Evolutionary conservation across 2,888 invertebrate genomes (phyloP), one percentile per base, ranked within the genome.

Genomic region (Heteromyza rotundicornis): DNA sequence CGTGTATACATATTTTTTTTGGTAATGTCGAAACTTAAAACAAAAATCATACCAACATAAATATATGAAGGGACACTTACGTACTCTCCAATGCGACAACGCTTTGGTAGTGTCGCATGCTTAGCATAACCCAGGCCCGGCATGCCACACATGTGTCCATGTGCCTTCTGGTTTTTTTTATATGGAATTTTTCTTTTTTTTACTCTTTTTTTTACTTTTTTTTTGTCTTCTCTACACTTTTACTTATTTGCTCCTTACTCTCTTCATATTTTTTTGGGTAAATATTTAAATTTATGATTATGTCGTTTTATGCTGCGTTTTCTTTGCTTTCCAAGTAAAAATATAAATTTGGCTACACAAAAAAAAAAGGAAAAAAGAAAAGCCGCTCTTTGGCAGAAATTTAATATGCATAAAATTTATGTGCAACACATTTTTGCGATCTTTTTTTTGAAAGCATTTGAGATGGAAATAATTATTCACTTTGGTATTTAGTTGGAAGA

Each of bases 241-340:
- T 40, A 10, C 27, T 27, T 5, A 27, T 27, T 5, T 27, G 5
- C 7, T 40, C n/a, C 12, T 40, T 40, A n/a, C n/a, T 40, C n/a
- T n/a, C 3, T 40, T 7, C 40, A 40, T 7, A 14, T 40, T 19
- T 20, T 47, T 19, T 17, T 74, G 74, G 74, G 65, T 71, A 72
- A 72, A 74, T 78, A 77, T 78, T 78, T 77, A 76, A 78, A 77
- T 78, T 77, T 77, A 77, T 78, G 78, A 77, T 77, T n/a, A n/a
- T n/a, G n/a, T n/a, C n/a, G n/a, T n/a, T n/a, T n/a, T n/a, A n/a
- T n/a, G n/a, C n/a, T n/a, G n/a, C n/a, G n/a, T n/a, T n/a, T n/a
- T n/a, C n/a, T n/a, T n/a, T n/a, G n/a, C n/a, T n/a, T n/a, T n/a
- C n/a, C n/a, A n/a, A n/a, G n/a, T n/a, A n/a, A n/a, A n/a, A n/a